Percentiles rank a stretch among this genome's conserved stretches.
These are phyloP conservation scores for Pheosia tremula DNA, from an alignment of 2,888 invertebrate species.

Conservation along the genomic window DNA sequence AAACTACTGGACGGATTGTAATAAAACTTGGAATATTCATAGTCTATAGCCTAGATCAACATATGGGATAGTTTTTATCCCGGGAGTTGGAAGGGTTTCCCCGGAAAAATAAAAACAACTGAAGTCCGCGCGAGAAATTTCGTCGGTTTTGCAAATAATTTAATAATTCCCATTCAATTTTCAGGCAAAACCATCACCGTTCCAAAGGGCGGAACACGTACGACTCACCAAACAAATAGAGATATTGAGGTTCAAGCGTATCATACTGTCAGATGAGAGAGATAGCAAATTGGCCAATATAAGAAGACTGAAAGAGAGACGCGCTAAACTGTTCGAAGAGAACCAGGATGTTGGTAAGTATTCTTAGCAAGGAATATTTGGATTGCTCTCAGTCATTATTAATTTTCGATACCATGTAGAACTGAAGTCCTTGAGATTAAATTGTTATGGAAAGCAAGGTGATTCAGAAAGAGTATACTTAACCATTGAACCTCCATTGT, in stretches of 20 bases:
- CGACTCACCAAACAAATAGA: slow-evolving; percentile 88
- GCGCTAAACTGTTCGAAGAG: slow-evolving; percentile 86
- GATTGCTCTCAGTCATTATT: background rate
- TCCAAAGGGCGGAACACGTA: slow-evolving; percentile 86
- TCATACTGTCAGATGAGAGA: slow-evolving; percentile 88
- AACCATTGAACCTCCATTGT: too few species aligned
- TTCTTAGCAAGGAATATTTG: background rate
- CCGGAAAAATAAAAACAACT: background rate
- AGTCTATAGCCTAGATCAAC: too few species aligned
- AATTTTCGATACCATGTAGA: too few species aligned
- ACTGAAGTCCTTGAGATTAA: too few species aligned
- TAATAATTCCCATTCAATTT: slow-evolving; percentile 19
- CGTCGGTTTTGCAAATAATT: background rate
- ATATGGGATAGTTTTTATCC: too few species aligned
- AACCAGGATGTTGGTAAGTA: slow-evolving; percentile 87
- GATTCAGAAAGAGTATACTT: too few species aligned
- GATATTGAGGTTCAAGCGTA: slow-evolving; percentile 87
- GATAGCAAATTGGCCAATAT: slow-evolving; percentile 86
- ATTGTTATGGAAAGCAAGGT: too few species aligned
- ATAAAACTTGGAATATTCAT: too few species aligned
- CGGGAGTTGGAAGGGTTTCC: background rate
- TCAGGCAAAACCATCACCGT: slow-evolving; percentile 85
- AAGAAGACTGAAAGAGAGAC: slow-evolving; percentile 86
- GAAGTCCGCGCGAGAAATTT: too few species aligned
- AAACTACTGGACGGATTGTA: too few species aligned